A percentile compares a stretch with the other conserved stretches of the same genome.
Conservation (phyloP, 2,888 invertebrate genomes). For the Lamellibrachia columna region DNA sequence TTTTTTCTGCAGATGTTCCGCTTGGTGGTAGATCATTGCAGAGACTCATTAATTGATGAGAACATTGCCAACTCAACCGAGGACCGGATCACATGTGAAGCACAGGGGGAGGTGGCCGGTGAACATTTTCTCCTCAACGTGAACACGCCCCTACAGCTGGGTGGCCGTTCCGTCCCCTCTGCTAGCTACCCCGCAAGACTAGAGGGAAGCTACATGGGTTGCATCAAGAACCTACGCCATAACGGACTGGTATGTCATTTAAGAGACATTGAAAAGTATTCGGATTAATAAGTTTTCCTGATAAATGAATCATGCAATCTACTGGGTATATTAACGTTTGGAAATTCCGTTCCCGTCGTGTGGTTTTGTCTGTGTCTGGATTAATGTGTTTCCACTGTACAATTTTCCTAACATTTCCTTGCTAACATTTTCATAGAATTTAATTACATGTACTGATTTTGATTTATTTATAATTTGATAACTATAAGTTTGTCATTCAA, state of each 20-base stretch:
- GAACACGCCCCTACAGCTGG: constrained; percentile 92
- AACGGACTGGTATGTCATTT: constrained; percentile 74
- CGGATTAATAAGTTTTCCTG: no score
- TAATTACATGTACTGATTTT: not conserved
- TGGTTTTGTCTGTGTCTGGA: no score
- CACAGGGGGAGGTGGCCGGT: constrained; percentile 85
- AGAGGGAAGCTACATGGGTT: constrained; percentile 86
- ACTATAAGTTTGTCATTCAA: no score
- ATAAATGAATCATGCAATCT: no score
- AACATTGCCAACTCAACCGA: constrained; percentile 79
- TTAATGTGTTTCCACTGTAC: not conserved
- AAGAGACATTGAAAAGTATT: no score
- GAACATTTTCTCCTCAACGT: constrained; percentile 96
- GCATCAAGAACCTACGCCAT: constrained; percentile 92
- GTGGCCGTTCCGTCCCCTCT: constrained; percentile 70
- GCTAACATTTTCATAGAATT: not conserved
- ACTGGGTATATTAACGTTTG: no score
- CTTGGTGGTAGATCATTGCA: constrained; percentile 92
- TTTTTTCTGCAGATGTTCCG: constrained; percentile 74
- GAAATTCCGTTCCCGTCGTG: no score
- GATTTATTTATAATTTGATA: not conserved
- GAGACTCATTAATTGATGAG: constrained; percentile 79
- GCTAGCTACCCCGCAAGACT: constrained; percentile 28
- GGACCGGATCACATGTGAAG: constrained; percentile 89
- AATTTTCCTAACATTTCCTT: not conserved